Percentiles rank a stretch among this genome's conserved stretches.
Conservation (phyloP, 1,140 invertebrate species). For the Stratiolaelaps scimitus region DNA sequence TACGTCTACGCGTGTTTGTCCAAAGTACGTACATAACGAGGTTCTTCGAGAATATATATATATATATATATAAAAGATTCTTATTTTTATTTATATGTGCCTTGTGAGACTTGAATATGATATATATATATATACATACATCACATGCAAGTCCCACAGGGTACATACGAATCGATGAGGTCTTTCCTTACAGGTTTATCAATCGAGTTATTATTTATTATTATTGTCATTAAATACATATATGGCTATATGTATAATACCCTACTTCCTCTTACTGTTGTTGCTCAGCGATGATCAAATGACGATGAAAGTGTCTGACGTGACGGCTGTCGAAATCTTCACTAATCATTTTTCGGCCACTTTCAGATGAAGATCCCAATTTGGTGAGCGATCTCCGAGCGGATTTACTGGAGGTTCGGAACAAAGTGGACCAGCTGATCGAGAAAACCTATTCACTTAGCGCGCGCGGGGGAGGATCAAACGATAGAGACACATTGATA, state of each 20-base stretch:
- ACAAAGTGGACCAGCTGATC: constrained; percentile 50
- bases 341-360: not conserved
- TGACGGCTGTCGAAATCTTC: constrained; percentile 39
- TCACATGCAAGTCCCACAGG: no score
- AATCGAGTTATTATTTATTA: no score
- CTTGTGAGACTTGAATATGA: not conserved
- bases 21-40: constrained; percentile 34
- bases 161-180: no score
- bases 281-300: constrained; percentile 39
- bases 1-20: constrained; percentile 53
- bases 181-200: no score
- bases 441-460: constrained; percentile 38
- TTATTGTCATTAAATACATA: no score
- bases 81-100: constrained; percentile 26
- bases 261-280: constrained; percentile 1
- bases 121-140: no score
- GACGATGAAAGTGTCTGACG: constrained; percentile 36
- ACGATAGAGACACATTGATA: no score
- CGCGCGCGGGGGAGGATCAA: no score
- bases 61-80: no score
- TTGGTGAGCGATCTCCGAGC: constrained; percentile 44
- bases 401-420: constrained; percentile 49
- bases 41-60: not conserved
- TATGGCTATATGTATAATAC: no score
- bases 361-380: not conserved